Base-by-base conservation (phyloP, 2,888 invertebrate genomes). In the Troides aeacus region DNA sequence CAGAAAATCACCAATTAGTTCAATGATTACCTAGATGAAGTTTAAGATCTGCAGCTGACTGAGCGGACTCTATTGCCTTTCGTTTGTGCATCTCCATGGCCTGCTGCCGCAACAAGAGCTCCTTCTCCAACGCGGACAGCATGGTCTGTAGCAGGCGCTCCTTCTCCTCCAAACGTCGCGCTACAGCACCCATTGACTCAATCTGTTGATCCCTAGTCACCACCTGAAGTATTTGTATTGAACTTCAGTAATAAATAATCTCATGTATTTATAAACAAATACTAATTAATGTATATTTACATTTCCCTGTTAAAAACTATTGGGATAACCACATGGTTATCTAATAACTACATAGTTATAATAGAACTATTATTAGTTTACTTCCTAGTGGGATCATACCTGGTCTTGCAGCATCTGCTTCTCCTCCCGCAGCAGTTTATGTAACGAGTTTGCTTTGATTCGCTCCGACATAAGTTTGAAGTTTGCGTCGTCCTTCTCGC, bases 81-180 rank as follows among this genome's bases (percentile, higher is more conserved):
- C 99, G 94, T 84, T 99, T 99, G 89, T 99, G 98, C 96, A 98
- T 97, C 90, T 99, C 99, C 97, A 98, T 97, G 2, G 99, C 97
- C 86, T 99, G 99, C 82, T 99, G 98, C 1, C 99, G 94, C 71
- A 99, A 89, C 68, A 97, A 94, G 73, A 99, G 92, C 87, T 99
- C 99, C 86, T 99, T 99, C 89, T 99, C 99, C 4, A 97, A 97
- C 2, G 97, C 97, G 0, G 97, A 96, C 64, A 99, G 94, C 61
- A 97, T 98, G 81, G 97, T 97, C 84, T 98, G 98, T 71, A 99
- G 91, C 71, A 98, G 94, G 17, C 98, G 94, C 86, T 99, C 99
- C 84, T 99, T 99, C 85, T 99, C 99, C 87, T 99, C 99, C 56
- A 99, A 91, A 77, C 98, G 97, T 64, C 99, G 94, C 12, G 99